Evolutionary conservation across 2,797 vertebrate genomes (phyloP).

Genomic region (Nasua narica): DNA sequence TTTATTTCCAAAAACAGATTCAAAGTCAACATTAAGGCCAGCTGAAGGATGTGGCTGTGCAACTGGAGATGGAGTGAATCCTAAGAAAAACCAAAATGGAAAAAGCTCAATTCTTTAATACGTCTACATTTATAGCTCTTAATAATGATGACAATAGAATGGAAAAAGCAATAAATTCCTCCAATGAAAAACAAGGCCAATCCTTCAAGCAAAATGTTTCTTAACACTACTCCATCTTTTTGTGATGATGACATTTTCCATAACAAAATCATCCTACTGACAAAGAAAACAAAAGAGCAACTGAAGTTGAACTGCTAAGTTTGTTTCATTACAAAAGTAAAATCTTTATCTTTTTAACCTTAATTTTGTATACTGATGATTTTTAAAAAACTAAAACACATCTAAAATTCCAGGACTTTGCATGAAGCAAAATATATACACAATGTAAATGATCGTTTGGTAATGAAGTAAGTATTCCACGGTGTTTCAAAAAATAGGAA

Average conservation of each 20-base stretch:
- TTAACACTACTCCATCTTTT: not conserved
- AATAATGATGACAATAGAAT: not conserved
- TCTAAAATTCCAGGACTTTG: not conserved
- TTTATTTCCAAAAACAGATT: slow-evolving; percentile 97
- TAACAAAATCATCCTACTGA: slow-evolving; percentile 15
- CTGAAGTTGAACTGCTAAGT: not conserved
- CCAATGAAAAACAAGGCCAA: slow-evolving; percentile 10
- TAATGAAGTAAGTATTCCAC: not conserved
- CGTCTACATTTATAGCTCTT: not conserved
- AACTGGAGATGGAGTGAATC: slow-evolving; percentile 90
- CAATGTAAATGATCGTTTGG: not conserved
- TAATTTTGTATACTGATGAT: slow-evolving; percentile 1
- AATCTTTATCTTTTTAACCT: slow-evolving; percentile 32
- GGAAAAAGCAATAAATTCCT: slow-evolving; percentile 31
- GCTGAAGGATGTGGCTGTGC: slow-evolving; percentile 89
- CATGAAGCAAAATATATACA: not conserved
- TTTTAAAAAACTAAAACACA: slow-evolving; percentile 34
- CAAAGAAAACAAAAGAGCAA: slow-evolving; percentile 24
- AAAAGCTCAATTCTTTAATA: slow-evolving; percentile 32
- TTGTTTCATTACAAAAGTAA: slow-evolving; percentile 26
- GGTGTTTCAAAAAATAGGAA: not conserved
- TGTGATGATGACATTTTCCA: not conserved
- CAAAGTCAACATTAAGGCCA: slow-evolving; percentile 96
- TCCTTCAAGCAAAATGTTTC: slow-evolving; percentile 19
- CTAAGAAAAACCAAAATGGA: slow-evolving; percentile 80